Evolutionary conservation across 2,797 vertebrate genomes (phyloP).

Genomic region (Percopsis omiscomaycus): DNA sequence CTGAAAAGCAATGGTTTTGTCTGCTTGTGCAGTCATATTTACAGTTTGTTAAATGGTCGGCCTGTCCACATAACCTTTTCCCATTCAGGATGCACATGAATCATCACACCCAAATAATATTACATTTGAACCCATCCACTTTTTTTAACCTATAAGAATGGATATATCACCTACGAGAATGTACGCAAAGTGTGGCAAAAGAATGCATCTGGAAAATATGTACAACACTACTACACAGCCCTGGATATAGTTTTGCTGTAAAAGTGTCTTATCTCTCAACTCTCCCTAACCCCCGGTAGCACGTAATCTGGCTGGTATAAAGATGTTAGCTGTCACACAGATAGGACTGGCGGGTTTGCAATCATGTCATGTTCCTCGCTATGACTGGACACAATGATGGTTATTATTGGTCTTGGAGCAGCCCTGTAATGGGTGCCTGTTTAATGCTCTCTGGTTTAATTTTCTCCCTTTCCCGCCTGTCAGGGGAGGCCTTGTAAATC

Average conservation of each 20-base stretch:
- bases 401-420: constrained; percentile 76
- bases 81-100: constrained; percentile 1
- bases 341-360: constrained; percentile 62
- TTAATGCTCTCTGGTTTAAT: constrained; percentile 84
- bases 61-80: constrained; percentile 1
- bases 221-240: too few relatives aligned
- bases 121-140: background rate
- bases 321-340: constrained; percentile 61
- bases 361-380: constrained; percentile 60
- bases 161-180: too few relatives aligned
- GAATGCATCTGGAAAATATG: background rate
- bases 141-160: background rate
- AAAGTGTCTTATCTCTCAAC: constrained; percentile 36
- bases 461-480: constrained; percentile 81
- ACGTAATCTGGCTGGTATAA: constrained; percentile 49
- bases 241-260: constrained; percentile 12
- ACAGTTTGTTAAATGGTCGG: constrained; percentile 1
- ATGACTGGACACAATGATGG: constrained; percentile 69
- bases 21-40: constrained; percentile 11
- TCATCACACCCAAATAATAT: background rate
- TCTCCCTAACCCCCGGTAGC: constrained; percentile 23
- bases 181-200: background rate
- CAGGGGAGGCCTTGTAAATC: constrained; percentile 82
- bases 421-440: constrained; percentile 75
- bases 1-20: background rate